Percentiles rank a stretch among this genome's conserved stretches.
Evolutionary conservation across 2,797 vertebrate genomes (phyloP).

Genomic region (Leptoclinus maculatus): DNA sequence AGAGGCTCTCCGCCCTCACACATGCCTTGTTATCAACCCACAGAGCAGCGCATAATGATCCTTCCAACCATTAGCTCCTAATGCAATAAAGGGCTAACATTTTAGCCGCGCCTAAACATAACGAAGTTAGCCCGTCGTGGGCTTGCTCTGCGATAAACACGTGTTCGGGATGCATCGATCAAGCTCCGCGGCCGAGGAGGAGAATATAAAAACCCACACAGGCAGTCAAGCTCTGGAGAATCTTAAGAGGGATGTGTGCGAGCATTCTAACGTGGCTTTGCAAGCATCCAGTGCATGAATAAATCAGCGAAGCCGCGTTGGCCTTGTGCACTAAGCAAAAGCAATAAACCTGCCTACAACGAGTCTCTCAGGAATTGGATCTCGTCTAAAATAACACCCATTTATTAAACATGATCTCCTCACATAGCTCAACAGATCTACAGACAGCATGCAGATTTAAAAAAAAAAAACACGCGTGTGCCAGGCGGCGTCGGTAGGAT

Average conservation of each 20-base stretch:
- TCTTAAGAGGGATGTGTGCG: conserved; percentile 59
- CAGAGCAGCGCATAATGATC: conserved; percentile 76
- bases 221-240: conserved; percentile 55
- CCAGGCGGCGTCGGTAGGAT: conserved; percentile 33
- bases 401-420: conserved; percentile 76
- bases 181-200: conserved; percentile 34
- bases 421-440: conserved; percentile 42
- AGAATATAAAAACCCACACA: conserved; percentile 51
- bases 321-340: conserved; percentile 66
- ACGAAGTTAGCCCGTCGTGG: conserved; percentile 73
- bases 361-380: conserved; percentile 48
- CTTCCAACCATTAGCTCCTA: conserved; percentile 77
- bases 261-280: conserved; percentile 63
- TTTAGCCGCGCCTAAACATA: conserved; percentile 72
- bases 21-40: conserved; percentile 82
- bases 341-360: conserved; percentile 71
- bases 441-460: conserved; percentile 54
- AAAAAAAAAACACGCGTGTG: conserved; percentile 36
- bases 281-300: conserved; percentile 70
- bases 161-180: conserved; percentile 62
- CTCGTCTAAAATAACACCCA: conserved; percentile 69
- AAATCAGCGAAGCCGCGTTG: conserved; percentile 60
- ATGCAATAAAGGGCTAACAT: conserved; percentile 78
- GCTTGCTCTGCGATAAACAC: conserved; percentile 52
- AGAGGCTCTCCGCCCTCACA: conserved; percentile 73